A percentile compares a stretch with the other conserved stretches of the same genome.
Evolutionary conservation across 2,888 invertebrate species (phyloP).

Genomic region (Pecten maximus): DNA sequence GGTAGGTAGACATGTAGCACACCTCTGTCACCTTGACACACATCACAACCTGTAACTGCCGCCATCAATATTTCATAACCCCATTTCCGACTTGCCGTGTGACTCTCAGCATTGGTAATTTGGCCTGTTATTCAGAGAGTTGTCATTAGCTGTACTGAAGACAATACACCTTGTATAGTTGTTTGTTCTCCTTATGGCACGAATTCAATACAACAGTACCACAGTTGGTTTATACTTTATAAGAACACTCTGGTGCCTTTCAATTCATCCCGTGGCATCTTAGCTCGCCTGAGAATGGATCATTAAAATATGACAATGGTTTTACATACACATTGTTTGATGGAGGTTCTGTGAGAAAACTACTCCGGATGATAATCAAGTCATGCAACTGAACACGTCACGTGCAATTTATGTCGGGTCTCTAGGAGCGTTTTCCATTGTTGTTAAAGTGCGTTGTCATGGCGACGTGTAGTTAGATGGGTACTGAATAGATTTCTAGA

Average conservation of each 20-base stretch:
- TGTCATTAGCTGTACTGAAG: neutral
- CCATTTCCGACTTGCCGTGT: neutral
- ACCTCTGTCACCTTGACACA: neutral
- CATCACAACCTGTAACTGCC: neutral
- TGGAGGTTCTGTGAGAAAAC: neutral
- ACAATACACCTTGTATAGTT: neutral
- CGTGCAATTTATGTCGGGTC: neutral
- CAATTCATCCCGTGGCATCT: neutral
- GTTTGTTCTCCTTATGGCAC: neutral
- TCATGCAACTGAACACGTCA: constrained; percentile 5
- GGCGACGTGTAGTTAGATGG: neutral
- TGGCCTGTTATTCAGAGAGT: neutral
- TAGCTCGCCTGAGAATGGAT: neutral
- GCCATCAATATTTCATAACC: neutral
- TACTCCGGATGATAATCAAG: neutral
- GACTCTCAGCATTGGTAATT: neutral
- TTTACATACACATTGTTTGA: neutral
- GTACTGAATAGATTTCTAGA: neutral
- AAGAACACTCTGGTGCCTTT: neutral
- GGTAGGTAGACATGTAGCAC: neutral
- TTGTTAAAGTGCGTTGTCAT: constrained; percentile 9
- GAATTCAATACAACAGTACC: neutral
- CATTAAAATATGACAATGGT: constrained; percentile 28
- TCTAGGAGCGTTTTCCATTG: neutral
- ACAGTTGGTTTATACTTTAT: neutral